Percentiles rank a stretch among this genome's conserved stretches.
These are phyloP conservation scores for Gavia stellata DNA, from an alignment of 2,113 vertebrate species.

Conservation along the genomic window DNA sequence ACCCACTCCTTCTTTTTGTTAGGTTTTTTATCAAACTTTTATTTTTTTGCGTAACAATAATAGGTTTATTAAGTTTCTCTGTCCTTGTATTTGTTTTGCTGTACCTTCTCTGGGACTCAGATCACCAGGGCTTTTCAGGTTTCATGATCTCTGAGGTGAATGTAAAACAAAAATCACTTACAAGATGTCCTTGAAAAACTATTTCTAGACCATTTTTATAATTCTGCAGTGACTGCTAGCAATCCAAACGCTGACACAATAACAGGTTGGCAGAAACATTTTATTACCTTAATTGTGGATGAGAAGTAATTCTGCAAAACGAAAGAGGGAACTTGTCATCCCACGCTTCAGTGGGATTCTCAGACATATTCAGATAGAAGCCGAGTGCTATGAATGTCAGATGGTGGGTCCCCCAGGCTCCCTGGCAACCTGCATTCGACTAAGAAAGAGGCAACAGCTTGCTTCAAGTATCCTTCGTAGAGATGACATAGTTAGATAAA, in stretches of 20 bases:
- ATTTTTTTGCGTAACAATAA: background rate
- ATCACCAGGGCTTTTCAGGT: background rate
- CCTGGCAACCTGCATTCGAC: slow-evolving; percentile 38
- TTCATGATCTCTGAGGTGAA: background rate
- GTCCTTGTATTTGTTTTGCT: background rate
- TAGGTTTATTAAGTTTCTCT: background rate
- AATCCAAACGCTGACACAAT: background rate
- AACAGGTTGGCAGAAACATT: background rate
- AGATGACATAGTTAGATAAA: slow-evolving; percentile 56
- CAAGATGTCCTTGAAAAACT: background rate
- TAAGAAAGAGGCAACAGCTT: slow-evolving; percentile 61
- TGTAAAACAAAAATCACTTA: background rate
- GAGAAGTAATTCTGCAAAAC: slow-evolving; percentile 12
- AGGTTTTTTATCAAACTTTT: background rate
- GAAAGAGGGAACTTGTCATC: slow-evolving; percentile 4
- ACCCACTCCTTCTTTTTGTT: background rate
- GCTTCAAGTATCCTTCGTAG: slow-evolving; percentile 45
- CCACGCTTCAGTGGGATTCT: slow-evolving; percentile 29
- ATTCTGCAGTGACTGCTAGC: background rate
- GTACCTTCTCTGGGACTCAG: background rate
- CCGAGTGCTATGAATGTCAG: slow-evolving; percentile 17
- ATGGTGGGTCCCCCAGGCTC: slow-evolving; percentile 51
- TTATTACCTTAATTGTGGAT: slow-evolving; percentile 24
- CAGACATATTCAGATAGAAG: slow-evolving; percentile 26
- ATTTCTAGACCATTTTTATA: background rate